Percentiles rank a stretch among this genome's conserved stretches.
These are phyloP conservation scores for Acropternis orthonyx DNA, from an alignment of 2,797 vertebrate genomes.

Conservation along the genomic window DNA sequence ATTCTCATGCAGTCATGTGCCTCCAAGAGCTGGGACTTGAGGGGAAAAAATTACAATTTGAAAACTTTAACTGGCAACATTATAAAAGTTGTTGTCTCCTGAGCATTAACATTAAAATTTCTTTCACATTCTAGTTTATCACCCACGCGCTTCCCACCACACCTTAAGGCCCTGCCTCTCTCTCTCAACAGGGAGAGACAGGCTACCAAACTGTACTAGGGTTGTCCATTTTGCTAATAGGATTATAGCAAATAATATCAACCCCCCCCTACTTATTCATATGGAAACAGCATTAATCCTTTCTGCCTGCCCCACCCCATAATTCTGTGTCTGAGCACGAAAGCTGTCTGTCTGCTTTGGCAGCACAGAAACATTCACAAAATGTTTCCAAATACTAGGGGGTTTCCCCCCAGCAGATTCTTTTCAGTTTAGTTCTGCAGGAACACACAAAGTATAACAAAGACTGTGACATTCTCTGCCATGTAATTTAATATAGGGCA, in stretches of 20 bases:
- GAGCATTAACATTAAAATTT: background rate
- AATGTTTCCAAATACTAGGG: background rate
- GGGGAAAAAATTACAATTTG: background rate
- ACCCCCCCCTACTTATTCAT: background rate
- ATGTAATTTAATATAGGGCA: background rate
- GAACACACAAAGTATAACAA: background rate
- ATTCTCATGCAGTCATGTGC: rapidly evolving
- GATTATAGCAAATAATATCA: background rate
- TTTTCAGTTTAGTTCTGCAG: background rate
- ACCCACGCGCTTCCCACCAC: slow-evolving; percentile 49
- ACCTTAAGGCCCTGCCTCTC: background rate
- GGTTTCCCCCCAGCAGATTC: background rate
- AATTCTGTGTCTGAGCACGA: slow-evolving; percentile 18
- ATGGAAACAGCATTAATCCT: slow-evolving; percentile 24
- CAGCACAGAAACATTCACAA: background rate
- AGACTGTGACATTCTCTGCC: background rate
- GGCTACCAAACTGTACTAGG: background rate
- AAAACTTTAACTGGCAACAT: background rate
- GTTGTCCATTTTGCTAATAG: background rate
- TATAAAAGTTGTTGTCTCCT: background rate
- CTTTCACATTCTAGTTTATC: background rate
- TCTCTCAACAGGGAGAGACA: background rate
- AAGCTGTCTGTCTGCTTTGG: slow-evolving; percentile 26
- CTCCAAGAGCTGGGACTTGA: background rate
- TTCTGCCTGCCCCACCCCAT: slow-evolving; percentile 15